Evolutionary conservation across 1,140 invertebrate species (phyloP).

Genomic region (Diachasma alloeum): DNA sequence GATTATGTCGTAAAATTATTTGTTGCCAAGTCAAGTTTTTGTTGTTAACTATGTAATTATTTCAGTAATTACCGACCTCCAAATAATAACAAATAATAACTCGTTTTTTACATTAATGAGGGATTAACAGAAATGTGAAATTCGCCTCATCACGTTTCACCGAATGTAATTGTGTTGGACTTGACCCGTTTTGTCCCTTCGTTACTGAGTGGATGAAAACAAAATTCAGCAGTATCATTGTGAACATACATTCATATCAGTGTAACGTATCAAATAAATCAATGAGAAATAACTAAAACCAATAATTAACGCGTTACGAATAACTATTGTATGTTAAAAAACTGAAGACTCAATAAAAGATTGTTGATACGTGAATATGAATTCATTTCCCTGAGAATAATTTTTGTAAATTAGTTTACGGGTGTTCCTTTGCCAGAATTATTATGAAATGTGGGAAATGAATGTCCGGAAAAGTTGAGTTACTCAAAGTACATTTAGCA

Average conservation of each 20-base stretch:
- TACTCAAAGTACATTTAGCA: no score
- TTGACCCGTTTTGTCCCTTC: not conserved
- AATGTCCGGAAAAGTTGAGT: no score
- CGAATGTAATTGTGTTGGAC: not conserved
- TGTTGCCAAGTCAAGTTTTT: no score
- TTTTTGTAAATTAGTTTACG: not conserved
- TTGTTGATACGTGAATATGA: not conserved
- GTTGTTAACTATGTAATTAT: no score
- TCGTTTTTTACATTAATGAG: no score
- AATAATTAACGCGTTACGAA: slow-evolving; percentile 1
- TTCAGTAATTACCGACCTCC: no score
- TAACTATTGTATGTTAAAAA: slow-evolving; percentile 10
- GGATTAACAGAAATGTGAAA: not conserved
- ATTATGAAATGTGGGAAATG: no score
- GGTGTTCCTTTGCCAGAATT: not conserved
- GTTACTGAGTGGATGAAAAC: not conserved
- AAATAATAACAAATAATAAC: no score
- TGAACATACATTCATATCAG: not conserved
- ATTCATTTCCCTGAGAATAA: not conserved
- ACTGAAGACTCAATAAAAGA: slow-evolving; percentile 1
- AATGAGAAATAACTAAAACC: not conserved
- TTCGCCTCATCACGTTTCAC: not conserved
- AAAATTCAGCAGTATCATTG: not conserved
- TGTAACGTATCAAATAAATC: not conserved
- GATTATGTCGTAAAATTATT: no score